Evolutionary conservation across 2,113 vertebrate genomes (phyloP).

Genomic region (Chrysemys picta): DNA sequence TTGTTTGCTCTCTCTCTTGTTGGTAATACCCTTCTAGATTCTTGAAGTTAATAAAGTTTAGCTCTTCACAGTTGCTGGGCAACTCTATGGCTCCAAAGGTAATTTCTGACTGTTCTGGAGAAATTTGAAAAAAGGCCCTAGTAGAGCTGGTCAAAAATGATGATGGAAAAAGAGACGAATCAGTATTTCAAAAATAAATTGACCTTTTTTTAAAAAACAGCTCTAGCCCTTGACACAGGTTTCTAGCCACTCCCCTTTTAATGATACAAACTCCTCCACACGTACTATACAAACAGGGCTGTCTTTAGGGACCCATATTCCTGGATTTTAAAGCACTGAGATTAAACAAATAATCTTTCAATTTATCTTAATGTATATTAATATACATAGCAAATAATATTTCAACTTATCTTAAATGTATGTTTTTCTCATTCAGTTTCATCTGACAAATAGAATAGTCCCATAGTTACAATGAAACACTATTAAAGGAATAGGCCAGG

Average conservation of each 20-base stretch:
- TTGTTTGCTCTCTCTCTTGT: not conserved
- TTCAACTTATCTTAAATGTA: not conserved
- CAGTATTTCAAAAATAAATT: not conserved
- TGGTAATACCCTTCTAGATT: not conserved
- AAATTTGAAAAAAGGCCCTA: not conserved
- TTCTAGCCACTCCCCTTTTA: not conserved
- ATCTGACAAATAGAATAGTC: not conserved
- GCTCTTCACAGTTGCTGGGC: not conserved
- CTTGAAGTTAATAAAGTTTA: fast-evolving
- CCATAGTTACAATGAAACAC: not conserved
- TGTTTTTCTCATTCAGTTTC: fast-evolving
- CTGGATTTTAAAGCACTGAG: not conserved
- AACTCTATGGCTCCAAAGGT: not conserved
- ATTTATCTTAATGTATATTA: not conserved
- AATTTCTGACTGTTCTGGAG: not conserved
- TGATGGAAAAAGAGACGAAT: not conserved
- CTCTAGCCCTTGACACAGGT: not conserved
- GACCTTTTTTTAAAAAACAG: not conserved
- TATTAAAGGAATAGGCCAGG: not conserved
- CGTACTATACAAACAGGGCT: not conserved
- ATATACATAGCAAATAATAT: not conserved
- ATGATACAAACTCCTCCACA: not conserved
- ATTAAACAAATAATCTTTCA: not conserved
- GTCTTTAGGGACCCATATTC: not conserved
- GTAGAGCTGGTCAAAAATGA: not conserved